phyloP scores from a whole-genome alignment of 1,140 invertebrate genomes.

The Drosophila ironensis region DNA sequence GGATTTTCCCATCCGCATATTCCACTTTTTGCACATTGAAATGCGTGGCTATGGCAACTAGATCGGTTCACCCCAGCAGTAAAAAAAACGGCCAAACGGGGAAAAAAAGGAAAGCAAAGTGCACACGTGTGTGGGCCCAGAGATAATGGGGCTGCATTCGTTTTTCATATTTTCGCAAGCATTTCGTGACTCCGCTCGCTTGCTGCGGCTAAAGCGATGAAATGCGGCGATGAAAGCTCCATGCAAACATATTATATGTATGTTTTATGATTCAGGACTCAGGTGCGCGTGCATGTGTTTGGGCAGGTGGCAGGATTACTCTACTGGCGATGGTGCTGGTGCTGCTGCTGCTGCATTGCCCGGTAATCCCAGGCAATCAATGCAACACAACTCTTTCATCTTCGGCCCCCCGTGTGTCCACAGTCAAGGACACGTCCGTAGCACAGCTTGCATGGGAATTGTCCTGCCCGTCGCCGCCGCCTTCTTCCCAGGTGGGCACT shows the following conservation, averaged over 20 bases:
- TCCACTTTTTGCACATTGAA: not conserved
- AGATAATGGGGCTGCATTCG: conserved; percentile 24
- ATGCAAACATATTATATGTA: conserved; percentile 4
- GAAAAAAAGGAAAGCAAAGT: too few species aligned
- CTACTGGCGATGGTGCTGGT: not conserved
- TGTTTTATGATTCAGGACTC: not conserved
- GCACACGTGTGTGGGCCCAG: conserved; percentile 6
- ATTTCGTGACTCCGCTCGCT: conserved; percentile 22
- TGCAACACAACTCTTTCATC: conserved; percentile 1
- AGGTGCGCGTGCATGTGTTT: not conserved
- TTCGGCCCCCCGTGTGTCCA: not conserved
- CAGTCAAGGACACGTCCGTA: conserved; percentile 8
- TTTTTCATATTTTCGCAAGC: conserved; percentile 23
- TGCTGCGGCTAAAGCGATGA: conserved; percentile 20
- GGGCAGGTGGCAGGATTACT: not conserved
- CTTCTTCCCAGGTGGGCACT: too few species aligned
- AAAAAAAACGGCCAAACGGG: too few species aligned
- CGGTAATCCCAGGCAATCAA: conserved; percentile 25
- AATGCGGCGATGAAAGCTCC: conserved; percentile 5
- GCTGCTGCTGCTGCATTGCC: conserved; percentile 21
- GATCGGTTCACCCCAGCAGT: not conserved
- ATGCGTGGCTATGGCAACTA: not conserved
- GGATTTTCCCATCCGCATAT: not conserved
- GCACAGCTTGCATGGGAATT: not conserved
- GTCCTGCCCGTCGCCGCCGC: too few species aligned